phyloP scores from a whole-genome alignment of 2,888 invertebrate genomes.

The Caenorhabditis sp. region DNA sequence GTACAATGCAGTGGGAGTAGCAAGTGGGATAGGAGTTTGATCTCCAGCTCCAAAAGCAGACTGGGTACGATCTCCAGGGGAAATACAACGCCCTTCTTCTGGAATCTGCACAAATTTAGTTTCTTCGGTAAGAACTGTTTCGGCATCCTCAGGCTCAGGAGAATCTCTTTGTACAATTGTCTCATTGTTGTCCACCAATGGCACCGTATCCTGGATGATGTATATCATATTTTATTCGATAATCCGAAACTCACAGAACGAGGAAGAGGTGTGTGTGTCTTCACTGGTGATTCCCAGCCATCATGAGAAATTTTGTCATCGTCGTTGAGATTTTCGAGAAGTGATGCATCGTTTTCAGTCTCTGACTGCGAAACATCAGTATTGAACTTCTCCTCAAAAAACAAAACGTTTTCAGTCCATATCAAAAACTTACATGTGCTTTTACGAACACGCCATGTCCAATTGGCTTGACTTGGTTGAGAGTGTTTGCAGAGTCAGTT shows the following conservation, averaged over 20 bases:
- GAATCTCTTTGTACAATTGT: no score
- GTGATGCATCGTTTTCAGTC: conserved; percentile 3
- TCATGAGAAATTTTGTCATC: background rate
- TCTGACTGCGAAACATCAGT: background rate
- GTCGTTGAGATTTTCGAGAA: background rate
- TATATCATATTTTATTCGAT: background rate
- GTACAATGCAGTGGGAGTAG: conserved; percentile 2
- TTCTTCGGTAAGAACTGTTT: background rate
- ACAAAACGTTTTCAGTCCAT: no score
- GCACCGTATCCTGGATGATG: conserved; percentile 8
- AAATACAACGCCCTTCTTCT: no score
- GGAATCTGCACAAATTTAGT: background rate
- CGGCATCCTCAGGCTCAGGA: background rate
- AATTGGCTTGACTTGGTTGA: background rate
- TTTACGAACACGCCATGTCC: conserved; percentile 1
- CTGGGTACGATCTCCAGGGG: no score
- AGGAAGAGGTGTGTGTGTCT: conserved; percentile 5
- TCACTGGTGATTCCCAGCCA: conserved; percentile 11
- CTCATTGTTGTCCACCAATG: background rate
- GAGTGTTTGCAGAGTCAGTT: background rate
- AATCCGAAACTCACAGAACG: no score
- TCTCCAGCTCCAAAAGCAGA: conserved; percentile 20
- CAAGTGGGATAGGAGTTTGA: conserved; percentile 5
- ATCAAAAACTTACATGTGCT: background rate
- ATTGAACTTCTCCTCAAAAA: background rate